These are phyloP conservation scores for Sialis fuliginosa DNA, from an alignment of 2,888 invertebrate genomes.

Conservation along the genomic window DNA sequence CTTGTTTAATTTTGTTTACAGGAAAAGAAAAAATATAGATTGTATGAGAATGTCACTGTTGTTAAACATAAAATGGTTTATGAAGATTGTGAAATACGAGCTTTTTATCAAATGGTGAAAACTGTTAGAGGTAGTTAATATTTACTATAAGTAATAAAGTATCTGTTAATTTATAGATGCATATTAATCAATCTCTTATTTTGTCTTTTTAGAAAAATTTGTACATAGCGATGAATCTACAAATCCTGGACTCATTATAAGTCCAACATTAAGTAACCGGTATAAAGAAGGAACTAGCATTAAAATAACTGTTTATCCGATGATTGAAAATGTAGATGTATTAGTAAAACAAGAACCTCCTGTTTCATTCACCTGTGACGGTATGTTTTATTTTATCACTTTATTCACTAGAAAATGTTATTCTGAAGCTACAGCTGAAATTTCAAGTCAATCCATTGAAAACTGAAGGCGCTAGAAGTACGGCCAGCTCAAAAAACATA, in stretches of 20 bases:
- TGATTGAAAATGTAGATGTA: constrained; percentile 25
- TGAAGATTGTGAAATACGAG: constrained; percentile 60
- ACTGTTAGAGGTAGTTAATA: constrained; percentile 50
- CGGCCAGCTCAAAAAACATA: no score
- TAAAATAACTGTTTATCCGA: constrained; percentile 66
- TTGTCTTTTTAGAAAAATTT: constrained; percentile 41
- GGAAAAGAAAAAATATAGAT: constrained; percentile 36
- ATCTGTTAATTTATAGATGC: constrained; percentile 1
- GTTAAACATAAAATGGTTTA: constrained; percentile 43
- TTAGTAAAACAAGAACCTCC: constrained; percentile 28
- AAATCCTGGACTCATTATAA: constrained; percentile 79
- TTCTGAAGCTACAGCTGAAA: no score
- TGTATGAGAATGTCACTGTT: constrained; percentile 50
- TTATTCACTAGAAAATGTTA: no score
- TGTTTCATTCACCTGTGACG: constrained; percentile 81
- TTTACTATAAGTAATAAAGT: constrained; percentile 5
- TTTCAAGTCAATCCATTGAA: no score
- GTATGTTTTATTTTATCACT: constrained; percentile 40
- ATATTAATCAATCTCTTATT: neutral
- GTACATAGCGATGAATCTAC: constrained; percentile 53
- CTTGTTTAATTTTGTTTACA: constrained; percentile 15
- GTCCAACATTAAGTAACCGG: constrained; percentile 66
- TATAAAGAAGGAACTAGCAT: constrained; percentile 68
- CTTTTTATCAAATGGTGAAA: constrained; percentile 69
- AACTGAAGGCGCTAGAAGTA: no score